A percentile compares a stretch with the other conserved stretches of the same genome.
Evolutionary conservation across 2,113 vertebrate genomes (phyloP).

Genomic region (Hemicordylus capensis): DNA sequence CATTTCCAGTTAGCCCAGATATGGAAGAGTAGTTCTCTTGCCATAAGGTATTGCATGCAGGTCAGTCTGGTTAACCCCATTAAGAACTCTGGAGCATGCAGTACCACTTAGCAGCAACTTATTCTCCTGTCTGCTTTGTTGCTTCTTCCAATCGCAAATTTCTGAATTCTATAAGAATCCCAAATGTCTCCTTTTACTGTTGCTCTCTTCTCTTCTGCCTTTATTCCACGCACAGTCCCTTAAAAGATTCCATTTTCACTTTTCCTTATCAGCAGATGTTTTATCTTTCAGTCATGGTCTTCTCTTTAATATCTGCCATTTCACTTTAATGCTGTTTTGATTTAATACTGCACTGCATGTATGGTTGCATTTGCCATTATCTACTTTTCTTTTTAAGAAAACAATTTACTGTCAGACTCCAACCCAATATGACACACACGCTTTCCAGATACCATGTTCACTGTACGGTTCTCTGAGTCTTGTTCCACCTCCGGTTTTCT

Average conservation of each 20-base stretch:
- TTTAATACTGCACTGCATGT: background rate
- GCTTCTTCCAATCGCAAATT: background rate
- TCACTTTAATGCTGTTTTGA: slow-evolving; percentile 28
- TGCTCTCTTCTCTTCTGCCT: background rate
- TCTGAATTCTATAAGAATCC: background rate
- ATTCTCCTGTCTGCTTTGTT: background rate
- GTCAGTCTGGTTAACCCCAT: no score
- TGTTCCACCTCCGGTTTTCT: background rate
- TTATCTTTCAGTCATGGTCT: slow-evolving; percentile 26
- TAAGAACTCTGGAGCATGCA: background rate
- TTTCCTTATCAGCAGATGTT: slow-evolving; percentile 4
- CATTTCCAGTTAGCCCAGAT: no score
- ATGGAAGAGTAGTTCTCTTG: no score
- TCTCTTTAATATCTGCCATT: slow-evolving; percentile 18
- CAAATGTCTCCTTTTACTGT: background rate
- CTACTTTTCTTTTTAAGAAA: background rate
- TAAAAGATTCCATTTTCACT: background rate
- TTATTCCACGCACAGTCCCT: background rate
- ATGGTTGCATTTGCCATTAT: slow-evolving; percentile 17
- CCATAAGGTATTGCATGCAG: no score
- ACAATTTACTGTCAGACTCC: slow-evolving; percentile 17
- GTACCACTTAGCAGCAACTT: background rate
- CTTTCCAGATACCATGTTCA: slow-evolving; percentile 8
- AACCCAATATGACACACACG: background rate
- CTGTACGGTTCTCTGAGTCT: background rate